Evolutionary conservation across 1,140 invertebrate genomes (phyloP).

Genomic region (Heterodera schachtii): DNA sequence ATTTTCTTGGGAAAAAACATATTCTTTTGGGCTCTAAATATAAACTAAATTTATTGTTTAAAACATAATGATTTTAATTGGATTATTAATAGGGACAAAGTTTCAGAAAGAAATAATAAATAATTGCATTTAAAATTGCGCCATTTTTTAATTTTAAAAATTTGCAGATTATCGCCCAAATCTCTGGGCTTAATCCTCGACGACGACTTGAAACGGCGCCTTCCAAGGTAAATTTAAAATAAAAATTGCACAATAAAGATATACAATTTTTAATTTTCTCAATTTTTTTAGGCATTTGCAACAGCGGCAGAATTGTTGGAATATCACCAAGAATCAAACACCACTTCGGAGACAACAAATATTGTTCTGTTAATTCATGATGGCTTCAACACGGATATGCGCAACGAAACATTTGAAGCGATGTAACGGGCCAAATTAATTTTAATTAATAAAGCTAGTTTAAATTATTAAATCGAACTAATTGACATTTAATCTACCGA

Average conservation of each 20-base stretch:
- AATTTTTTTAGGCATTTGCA: conserved; percentile 5
- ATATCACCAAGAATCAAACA: not conserved
- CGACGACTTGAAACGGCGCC: conserved; percentile 23
- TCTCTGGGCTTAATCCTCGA: conserved; percentile 8
- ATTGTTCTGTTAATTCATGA: conserved; percentile 34
- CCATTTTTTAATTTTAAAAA: not conserved
- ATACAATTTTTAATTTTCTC: not conserved
- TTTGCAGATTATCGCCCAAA: conserved; percentile 23
- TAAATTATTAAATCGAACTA: no score
- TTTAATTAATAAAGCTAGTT: not conserved
- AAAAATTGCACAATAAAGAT: not conserved
- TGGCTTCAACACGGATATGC: conserved; percentile 29
- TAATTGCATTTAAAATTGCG: no score
- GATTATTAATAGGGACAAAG: no score
- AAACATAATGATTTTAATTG: no score
- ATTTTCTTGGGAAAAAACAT: no score
- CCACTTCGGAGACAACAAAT: conserved; percentile 16
- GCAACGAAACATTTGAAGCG: conserved; percentile 24
- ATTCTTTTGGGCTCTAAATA: no score
- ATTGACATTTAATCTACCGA: no score
- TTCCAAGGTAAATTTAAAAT: conserved; percentile 11
- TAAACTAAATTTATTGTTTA: not conserved
- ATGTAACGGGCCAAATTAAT: conserved; percentile 13
- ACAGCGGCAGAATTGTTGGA: not conserved
- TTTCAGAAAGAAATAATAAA: no score